These are phyloP conservation scores for Agapostemon virescens DNA, from an alignment of 2,888 invertebrate genomes.

Conservation along the genomic window DNA sequence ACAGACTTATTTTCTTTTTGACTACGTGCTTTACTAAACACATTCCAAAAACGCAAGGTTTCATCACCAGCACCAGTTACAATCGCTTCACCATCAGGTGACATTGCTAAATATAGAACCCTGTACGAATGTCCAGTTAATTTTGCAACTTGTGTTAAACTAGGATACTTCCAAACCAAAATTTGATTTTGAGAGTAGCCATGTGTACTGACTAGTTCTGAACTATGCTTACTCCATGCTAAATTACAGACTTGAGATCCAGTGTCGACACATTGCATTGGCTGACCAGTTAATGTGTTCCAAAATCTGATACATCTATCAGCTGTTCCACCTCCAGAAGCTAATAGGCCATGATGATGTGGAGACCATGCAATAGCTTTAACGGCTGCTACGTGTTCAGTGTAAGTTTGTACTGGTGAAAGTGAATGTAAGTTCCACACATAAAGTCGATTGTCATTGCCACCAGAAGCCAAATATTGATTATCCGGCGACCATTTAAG, in stretches of 20 bases:
- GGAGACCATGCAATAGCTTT: conserved; percentile 99
- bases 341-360: conserved; percentile 97
- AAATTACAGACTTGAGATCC: conserved; percentile 99
- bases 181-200: conserved; percentile 99
- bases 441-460: conserved; percentile 97
- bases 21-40: conserved; percentile 97
- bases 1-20: conserved; percentile 97
- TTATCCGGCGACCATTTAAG: conserved; percentile 99
- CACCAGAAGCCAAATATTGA: conserved; percentile 97
- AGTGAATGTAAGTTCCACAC: conserved; percentile 95
- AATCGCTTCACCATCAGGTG: conserved; percentile 98
- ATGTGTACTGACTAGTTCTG: conserved; percentile 98
- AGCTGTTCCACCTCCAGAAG: conserved; percentile 99
- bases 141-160: conserved; percentile 97
- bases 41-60: conserved; percentile 99
- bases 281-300: conserved; percentile 98
- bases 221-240: conserved; percentile 99
- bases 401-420: conserved; percentile 96
- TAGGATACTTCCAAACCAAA: conserved; percentile 99
- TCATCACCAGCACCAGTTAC: conserved; percentile 99
- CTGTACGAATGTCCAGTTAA: conserved; percentile 97
- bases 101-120: conserved; percentile 96
- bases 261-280: conserved; percentile 98
- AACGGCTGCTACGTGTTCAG: conserved; percentile 97
- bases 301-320: conserved; percentile 98